Evolutionary conservation across 1,140 invertebrate genomes (phyloP).

Genomic region (Hylaeus volcanicus): DNA sequence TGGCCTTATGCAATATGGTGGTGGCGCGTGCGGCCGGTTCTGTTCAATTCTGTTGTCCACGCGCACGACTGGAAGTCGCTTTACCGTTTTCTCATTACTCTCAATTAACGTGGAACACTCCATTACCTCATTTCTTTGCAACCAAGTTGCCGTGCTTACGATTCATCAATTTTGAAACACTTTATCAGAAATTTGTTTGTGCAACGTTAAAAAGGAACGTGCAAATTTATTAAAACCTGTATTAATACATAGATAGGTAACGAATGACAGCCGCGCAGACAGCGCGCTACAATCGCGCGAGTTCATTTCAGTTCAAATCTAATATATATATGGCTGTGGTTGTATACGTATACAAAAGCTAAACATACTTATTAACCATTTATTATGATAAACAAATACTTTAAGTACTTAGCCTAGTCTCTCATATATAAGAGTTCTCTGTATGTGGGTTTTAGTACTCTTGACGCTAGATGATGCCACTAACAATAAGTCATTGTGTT

Average conservation of each 20-base stretch:
- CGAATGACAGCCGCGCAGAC: constrained; percentile 37
- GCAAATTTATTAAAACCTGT: constrained; percentile 27
- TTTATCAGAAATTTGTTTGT: background rate
- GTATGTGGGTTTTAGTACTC: no score
- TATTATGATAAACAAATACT: background rate
- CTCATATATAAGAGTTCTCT: no score
- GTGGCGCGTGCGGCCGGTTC: constrained; percentile 51
- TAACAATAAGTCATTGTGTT: no score
- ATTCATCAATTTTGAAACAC: constrained; percentile 21
- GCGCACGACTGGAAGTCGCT: constrained; percentile 38
- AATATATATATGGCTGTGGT: background rate
- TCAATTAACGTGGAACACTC: constrained; percentile 51
- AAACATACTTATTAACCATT: background rate
- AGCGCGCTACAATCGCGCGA: background rate
- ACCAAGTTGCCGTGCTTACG: constrained; percentile 1
- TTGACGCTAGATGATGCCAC: no score
- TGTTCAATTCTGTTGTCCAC: constrained; percentile 28
- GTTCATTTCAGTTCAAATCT: constrained; percentile 23
- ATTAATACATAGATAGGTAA: constrained; percentile 24
- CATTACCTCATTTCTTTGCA: constrained; percentile 58
- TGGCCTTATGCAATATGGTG: constrained; percentile 70
- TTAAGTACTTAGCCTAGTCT: no score
- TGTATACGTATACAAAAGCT: background rate
- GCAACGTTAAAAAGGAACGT: background rate
- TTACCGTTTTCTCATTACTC: constrained; percentile 37